Conservation (phyloP, 2,888 invertebrate species). For the Acleris laterana region DNA sequence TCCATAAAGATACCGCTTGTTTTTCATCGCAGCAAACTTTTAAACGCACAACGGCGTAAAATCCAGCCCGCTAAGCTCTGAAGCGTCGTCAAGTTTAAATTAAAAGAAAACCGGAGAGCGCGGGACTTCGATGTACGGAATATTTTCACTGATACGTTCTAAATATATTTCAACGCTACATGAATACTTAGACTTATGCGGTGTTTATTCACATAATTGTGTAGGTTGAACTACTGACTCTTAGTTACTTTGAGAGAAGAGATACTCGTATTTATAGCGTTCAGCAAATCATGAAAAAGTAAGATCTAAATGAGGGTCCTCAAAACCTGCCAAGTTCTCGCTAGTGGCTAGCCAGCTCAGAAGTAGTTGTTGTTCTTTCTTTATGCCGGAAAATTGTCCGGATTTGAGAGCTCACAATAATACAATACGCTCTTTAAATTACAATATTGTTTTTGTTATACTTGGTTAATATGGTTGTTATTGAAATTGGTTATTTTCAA, state of each 20-base stretch:
- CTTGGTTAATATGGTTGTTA: too few species aligned
- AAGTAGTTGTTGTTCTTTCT: too few species aligned
- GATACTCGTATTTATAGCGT: too few species aligned
- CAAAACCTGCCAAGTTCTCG: too few species aligned
- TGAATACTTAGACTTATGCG: constrained; percentile 4
- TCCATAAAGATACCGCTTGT: not conserved
- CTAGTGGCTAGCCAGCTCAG: too few species aligned
- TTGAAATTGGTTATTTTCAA: too few species aligned
- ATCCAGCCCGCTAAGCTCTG: constrained; percentile 12
- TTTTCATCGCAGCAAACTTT: constrained; percentile 14
- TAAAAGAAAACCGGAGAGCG: constrained; percentile 26
- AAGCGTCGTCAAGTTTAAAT: constrained; percentile 28
- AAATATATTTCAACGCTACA: constrained; percentile 1
- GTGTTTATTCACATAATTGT: constrained; percentile 3
- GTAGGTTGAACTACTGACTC: not conserved
- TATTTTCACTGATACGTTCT: constrained; percentile 23
- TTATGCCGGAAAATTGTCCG: too few species aligned
- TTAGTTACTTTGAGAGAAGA: not conserved
- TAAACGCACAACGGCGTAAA: constrained; percentile 18
- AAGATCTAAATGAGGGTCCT: too few species aligned
- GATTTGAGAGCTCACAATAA: too few species aligned
- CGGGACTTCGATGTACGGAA: constrained; percentile 27
- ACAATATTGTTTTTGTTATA: too few species aligned
- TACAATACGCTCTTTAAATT: too few species aligned
- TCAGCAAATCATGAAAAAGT: too few species aligned